A percentile compares a stretch with the other conserved stretches of the same genome.
Conservation (phyloP, 2,113 vertebrate species). For the Gambusia affinis region DNA sequence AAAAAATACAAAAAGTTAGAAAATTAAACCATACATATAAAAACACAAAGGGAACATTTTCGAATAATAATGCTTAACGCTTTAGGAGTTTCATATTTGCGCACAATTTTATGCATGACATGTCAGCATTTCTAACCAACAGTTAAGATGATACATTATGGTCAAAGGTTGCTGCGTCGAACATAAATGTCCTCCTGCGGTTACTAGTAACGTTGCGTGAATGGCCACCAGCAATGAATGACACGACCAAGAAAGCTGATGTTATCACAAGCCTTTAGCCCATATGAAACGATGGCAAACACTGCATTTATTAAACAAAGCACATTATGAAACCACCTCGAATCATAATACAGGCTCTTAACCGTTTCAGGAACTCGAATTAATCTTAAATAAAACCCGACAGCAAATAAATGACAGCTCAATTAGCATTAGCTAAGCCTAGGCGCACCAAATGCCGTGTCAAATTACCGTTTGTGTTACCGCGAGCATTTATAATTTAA, state of each 20-base stretch:
- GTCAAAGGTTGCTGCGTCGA: conserved; percentile 51
- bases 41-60: not conserved
- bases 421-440: conserved; percentile 31
- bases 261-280: conserved; percentile 17
- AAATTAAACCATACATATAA: conserved; percentile 4
- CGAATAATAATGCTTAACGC: not conserved
- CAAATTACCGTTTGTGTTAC: not conserved
- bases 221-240: conserved; percentile 32
- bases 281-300: not conserved
- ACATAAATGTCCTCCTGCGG: conserved; percentile 7
- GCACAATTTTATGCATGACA: not conserved
- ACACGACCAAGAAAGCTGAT: not conserved
- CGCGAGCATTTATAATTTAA: not conserved
- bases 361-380: not conserved
- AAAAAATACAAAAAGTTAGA: conserved; percentile 13
- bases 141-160: conserved; percentile 30
- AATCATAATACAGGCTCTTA: not conserved
- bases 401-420: conserved; percentile 7
- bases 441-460: not conserved
- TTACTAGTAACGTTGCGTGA: not conserved
- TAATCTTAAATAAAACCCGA: not conserved
- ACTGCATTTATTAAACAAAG: not conserved
- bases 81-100: not conserved
- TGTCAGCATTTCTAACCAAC: conserved; percentile 48
- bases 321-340: accelerated